Conservation (phyloP, 2,113 vertebrate species). For the Sorex fumeus region DNA sequence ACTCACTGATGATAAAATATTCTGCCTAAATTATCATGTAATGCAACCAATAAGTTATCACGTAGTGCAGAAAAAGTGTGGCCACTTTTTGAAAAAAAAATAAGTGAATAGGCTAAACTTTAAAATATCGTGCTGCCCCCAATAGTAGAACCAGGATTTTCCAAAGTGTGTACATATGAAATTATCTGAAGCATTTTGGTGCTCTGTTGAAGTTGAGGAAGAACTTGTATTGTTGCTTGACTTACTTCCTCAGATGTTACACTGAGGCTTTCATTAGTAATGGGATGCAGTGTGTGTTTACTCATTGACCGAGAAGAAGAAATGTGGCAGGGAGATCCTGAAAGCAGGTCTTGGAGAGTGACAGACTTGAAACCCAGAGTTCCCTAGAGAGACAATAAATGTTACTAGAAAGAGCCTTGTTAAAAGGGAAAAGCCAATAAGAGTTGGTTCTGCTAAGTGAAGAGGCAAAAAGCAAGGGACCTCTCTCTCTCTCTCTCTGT, state of each 20-base stretch:
- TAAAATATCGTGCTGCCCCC: not conserved
- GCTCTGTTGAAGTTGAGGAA: not conserved
- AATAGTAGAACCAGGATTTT: not conserved
- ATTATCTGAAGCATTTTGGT: not conserved
- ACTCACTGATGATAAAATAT: not conserved
- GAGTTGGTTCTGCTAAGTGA: conserved; percentile 61
- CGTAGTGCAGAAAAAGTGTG: not conserved
- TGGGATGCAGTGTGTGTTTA: not conserved
- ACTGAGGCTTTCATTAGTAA: not conserved
- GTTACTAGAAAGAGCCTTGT: not conserved
- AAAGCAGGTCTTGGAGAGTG: not conserved
- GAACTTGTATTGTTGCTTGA: not conserved
- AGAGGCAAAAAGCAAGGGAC: not conserved
- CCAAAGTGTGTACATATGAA: not conserved
- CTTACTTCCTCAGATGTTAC: not conserved
- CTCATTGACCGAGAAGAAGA: not conserved
- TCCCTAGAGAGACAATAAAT: conserved; percentile 36
- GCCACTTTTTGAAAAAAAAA: not conserved
- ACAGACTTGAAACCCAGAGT: not conserved
- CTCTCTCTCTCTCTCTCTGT: too few relatives aligned
- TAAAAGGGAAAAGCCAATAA: conserved; percentile 21
- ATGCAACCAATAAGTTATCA: too few relatives aligned
- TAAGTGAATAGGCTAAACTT: not conserved
- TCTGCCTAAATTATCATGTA: not conserved
- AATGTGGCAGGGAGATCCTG: not conserved